Conservation (phyloP, 1,140 invertebrate genomes). For the Rhopalosiphum maidis region DNA sequence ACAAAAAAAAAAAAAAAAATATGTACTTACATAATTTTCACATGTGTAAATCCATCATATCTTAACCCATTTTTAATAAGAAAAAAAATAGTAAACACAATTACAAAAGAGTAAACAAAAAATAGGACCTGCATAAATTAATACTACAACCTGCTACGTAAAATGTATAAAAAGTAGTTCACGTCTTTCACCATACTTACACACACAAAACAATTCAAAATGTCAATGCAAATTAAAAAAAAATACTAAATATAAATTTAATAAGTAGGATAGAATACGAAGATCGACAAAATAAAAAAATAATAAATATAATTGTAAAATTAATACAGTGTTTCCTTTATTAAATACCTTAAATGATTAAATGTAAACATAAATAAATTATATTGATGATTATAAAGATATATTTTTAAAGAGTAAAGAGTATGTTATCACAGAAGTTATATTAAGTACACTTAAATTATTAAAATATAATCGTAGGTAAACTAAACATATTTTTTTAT, state of each 20-base stretch:
- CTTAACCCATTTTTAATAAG: neutral
- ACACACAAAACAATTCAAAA: neutral
- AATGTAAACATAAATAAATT: neutral
- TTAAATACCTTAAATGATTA: neutral
- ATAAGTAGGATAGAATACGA: neutral
- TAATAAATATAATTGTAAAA: neutral
- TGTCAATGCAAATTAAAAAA: neutral
- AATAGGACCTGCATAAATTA: neutral
- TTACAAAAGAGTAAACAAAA: neutral
- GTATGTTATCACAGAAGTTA: neutral
- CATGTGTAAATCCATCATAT: neutral
- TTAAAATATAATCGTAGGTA: neutral
- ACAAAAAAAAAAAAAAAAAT: neutral
- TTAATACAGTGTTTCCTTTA: neutral
- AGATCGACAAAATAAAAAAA: neutral
- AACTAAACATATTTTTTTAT: neutral
- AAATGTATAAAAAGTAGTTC: neutral
- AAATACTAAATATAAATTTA: neutral
- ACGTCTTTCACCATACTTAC: neutral
- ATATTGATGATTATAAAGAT: neutral
- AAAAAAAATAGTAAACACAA: neutral
- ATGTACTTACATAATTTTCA: neutral
- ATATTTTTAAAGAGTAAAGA: neutral
- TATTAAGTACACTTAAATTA: neutral
- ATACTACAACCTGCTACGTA: neutral